Base-by-base conservation (phyloP, 2,888 invertebrate species). In the Ligdia adustata region DNA sequence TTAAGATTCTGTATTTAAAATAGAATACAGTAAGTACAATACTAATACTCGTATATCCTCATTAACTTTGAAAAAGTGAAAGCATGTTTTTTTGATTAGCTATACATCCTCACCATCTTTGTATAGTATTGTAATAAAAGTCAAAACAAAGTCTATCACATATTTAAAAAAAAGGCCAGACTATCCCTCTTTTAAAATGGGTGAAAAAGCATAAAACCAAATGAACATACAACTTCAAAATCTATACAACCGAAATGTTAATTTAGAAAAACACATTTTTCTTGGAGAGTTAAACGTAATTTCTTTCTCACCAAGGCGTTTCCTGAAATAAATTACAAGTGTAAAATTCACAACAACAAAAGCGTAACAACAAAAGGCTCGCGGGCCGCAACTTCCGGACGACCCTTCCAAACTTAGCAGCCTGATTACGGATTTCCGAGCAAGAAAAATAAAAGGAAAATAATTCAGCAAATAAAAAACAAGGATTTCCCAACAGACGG, bases 301-400 rank as follows among this genome's bases (percentile, higher is more conserved):
- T 88, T 87, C 82, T 88, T 89, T 89, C 81, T 83, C 84, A 80
- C 84, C 81, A 78, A 84, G 84, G 85, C 82, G 78, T 85, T 88
- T 88, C 88, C 88, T 87, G 87, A 86, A 89, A 90, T 89, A 89
- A 90, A 90, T 90, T 88, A 90, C 89, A 87, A 89, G 89, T 90
- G 90, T 89, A 89, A 89, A 90, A 90, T 89, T 88, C 86, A 84
- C 83, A 89, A 86, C 87, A 90, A 90, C 87, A 89, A 89, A 86
- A 88, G 87, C 77, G 76, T 74, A 83, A 82, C 85, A 89, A 89
- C 87, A 90, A 90, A 89, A 90, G 89, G 83, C 86, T 82, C 82
- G 86, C 81, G 84, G 88, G 84, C 79, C 83, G 75, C 78, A 86
- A 88, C 89, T 86, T 89, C 90, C 89, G 90, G 87, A 74, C 77